Evolutionary conservation across 2,888 invertebrate species (phyloP), one percentile per base, ranked within the genome.

Genomic region (Drosophila histrio): DNA sequence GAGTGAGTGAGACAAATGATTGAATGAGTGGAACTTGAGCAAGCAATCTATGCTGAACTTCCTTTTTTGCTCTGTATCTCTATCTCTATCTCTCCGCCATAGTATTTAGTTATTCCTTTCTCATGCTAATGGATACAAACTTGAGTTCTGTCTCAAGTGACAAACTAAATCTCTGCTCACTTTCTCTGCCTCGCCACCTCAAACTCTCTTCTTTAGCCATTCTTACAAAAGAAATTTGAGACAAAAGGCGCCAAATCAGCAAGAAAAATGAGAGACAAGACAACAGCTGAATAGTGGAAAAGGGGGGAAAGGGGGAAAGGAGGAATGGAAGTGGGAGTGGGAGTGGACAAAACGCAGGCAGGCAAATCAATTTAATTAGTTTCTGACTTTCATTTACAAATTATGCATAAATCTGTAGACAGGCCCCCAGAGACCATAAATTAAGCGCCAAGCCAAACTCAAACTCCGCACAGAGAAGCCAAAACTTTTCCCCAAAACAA

Each of bases 331-430:
- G 44, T 13, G 32, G 6, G 32, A n/a, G n/a, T n/a, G 19, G 8
- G 13, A 1, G 46, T n/a, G n/a, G n/a, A n/a, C n/a, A n/a, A n/a
- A 59, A 61, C 57, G 76, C 77, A 66, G 62, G 74, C 77, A 66
- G 77, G 75, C 78, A 84, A 84, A 84, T 84, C 83, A 84, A 84
- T 84, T 87, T 84, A 84, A 84, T 84, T 84, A 84, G 88, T 84
- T 84, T 84, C 79, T 88, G 88, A 86, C 88, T 86, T 84, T 84
- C 88, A 85, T 88, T 84, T 83, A 83, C 82, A 83, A 83, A 83
- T 83, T 87, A 83, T 83, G 82, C 82, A 83, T 83, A 83, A 83
- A 83, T 83, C 82, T 83, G 82, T 84, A 83, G 82, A 83, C 82
- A 83, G 87, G 81, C 71, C 82, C 82, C 82, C 73, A 68, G 82